Evolutionary conservation across 2,797 vertebrate species (phyloP).

Genomic region (Sebastiscus tertius): DNA sequence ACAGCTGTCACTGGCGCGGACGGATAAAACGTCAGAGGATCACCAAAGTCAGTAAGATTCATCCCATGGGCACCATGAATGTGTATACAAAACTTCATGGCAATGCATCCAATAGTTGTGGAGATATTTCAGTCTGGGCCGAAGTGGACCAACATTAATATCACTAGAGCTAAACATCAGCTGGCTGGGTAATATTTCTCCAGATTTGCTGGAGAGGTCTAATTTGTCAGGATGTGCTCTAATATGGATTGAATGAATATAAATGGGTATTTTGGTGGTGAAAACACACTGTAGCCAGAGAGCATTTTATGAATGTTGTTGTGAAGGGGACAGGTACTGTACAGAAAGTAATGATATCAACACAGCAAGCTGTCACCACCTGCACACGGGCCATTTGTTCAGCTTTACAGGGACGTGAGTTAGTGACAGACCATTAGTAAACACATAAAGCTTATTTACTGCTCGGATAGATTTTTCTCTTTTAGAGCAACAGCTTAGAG

Average conservation of each 20-base stretch:
- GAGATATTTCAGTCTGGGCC: background rate
- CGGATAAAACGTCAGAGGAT: background rate
- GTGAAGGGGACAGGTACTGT: conserved; percentile 6
- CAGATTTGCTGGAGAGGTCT: background rate
- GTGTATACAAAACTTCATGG: conserved; percentile 5
- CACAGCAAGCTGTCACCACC: conserved; percentile 15
- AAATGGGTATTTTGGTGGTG: conserved; percentile 24
- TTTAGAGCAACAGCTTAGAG: background rate
- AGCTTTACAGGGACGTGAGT: conserved; percentile 23
- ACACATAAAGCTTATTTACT: conserved; percentile 42
- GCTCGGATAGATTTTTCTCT: conserved; percentile 17
- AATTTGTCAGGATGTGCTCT: conserved; percentile 16
- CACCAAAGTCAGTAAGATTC: background rate
- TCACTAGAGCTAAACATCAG: conserved; percentile 5
- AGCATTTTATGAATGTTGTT: conserved; percentile 27
- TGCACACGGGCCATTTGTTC: conserved; percentile 43
- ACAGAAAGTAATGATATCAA: conserved; percentile 40
- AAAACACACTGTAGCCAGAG: background rate
- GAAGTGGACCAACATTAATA: background rate
- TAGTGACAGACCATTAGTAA: conserved; percentile 46
- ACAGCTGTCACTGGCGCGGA: no score
- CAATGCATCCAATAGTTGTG: background rate
- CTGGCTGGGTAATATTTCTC: conserved; percentile 1
- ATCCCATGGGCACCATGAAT: background rate
- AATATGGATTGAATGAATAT: conserved; percentile 43